Evolutionary conservation across 2,797 vertebrate species (phyloP).

Genomic region (Ctenochaetus hawaiiensis): DNA sequence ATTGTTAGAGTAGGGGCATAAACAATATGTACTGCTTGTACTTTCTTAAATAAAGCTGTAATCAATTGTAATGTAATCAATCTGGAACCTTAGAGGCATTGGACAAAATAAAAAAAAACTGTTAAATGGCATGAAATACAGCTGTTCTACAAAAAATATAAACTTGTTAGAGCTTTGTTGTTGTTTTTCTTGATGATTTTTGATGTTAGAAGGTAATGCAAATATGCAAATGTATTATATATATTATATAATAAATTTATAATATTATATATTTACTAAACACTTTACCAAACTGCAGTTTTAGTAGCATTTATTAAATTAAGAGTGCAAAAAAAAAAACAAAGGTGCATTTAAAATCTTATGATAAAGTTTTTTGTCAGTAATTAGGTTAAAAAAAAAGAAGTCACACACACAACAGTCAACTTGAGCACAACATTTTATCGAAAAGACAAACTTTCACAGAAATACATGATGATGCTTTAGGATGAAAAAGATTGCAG

Average conservation of each 20-base stretch:
- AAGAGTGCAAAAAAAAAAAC: not conserved
- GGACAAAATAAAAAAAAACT: not conserved
- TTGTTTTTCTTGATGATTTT: not conserved
- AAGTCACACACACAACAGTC: not conserved
- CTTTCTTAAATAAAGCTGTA: not conserved
- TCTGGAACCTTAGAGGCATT: not conserved
- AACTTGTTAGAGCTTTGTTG: not conserved
- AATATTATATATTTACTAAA: too few relatives aligned
- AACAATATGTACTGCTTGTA: not conserved
- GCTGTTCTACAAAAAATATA: too few relatives aligned
- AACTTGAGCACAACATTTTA: not conserved
- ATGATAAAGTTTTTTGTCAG: not conserved
- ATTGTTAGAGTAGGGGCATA: not conserved
- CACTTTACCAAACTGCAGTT: not conserved
- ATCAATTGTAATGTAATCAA: not conserved
- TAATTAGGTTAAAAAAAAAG: not conserved
- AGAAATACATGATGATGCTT: not conserved
- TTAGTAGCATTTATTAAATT: not conserved
- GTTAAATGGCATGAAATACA: not conserved
- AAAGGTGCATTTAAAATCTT: not conserved
- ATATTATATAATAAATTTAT: too few relatives aligned
- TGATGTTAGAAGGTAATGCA: not conserved
- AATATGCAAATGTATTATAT: not conserved
- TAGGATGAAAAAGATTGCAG: constrained; percentile 6
- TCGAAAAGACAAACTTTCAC: not conserved